Base-by-base conservation (phyloP, 2,888 invertebrate genomes). In the Hyalella azteca region DNA sequence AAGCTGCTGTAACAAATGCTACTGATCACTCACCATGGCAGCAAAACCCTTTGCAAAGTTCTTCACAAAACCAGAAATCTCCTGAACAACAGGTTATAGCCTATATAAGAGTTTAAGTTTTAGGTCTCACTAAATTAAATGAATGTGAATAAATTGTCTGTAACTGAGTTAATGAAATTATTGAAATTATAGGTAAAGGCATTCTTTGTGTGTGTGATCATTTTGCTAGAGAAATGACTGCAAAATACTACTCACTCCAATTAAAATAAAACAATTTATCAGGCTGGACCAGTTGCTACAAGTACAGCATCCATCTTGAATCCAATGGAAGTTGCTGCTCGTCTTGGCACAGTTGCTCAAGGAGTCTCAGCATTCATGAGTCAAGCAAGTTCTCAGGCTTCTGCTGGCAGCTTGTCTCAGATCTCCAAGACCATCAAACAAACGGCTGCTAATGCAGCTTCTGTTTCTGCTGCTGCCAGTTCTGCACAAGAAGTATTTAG, bases 391-490 rank as follows among this genome's bases (percentile, higher is more conserved):
- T 36, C 66, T 36, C 15, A 29, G 39, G 66, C 66, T 66, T 22
- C 66, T 4, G 36, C 66, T 36, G 36, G 36, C 39, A 19, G 39
- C 39, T 36, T 66, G 29, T 66, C 66, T 13, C 36, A 66, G 11
- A 66, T 66, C 13, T 66, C 78, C 0, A 66, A 59, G 15, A 19
- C 15, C 9, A 66, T 45, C 2, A 15, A 49, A 0, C n/a, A 49
- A 32, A 39, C 77, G 15, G 13, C 59, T 13, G 49, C 78, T 29
- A n/a, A 26, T 41, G 40, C 78, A 45, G 22, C 41, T 22, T 3
- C 41, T 29, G 59, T 60, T 40, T n/a, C 78, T 3, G 78, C 32
- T 15, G 78, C 48, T 9, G 78, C 22, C 32, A 19, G 66, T 29
- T n/a, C 78, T 22, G 60, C 48, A 13, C 36, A 49, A 22, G n/a